Evolutionary conservation across 64 coral and sea anemone genomes (phyloP).

Genomic region (Montipora cactus): DNA sequence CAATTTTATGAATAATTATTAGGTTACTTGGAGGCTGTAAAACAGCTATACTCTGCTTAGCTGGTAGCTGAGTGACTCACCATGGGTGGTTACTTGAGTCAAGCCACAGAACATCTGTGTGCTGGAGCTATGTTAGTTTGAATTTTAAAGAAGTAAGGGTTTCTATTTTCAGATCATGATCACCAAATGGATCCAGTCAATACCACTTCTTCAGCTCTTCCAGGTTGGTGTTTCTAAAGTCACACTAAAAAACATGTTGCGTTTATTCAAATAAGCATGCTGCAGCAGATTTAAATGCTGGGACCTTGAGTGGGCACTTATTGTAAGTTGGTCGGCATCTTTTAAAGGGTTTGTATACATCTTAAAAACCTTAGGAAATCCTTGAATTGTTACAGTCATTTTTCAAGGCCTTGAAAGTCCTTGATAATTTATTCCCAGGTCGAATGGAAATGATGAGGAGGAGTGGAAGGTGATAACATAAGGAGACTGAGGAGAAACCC

Average conservation of each 20-base stretch:
- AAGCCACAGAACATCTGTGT: conserved; percentile 10
- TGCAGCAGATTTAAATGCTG: conserved; percentile 12
- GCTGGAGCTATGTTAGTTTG: conserved; percentile 28
- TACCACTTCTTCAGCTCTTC: conserved; percentile 24
- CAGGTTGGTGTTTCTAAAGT: conserved; percentile 31
- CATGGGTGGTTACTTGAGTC: conserved; percentile 21
- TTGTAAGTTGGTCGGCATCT: background rate
- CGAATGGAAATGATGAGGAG: background rate
- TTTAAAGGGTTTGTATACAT: conserved; percentile 33
- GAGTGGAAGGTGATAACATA: background rate
- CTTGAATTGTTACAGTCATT: conserved; percentile 11
- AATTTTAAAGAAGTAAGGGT: conserved; percentile 24
- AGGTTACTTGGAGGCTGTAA: background rate
- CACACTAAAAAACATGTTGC: conserved; percentile 8
- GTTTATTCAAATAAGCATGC: conserved; percentile 21
- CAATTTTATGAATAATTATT: too few species aligned
- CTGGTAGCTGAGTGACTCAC: conserved; percentile 6
- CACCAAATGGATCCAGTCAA: conserved; percentile 21
- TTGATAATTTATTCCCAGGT: conserved; percentile 24
- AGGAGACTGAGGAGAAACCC: background rate
- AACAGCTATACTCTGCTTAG: background rate
- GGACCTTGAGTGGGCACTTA: conserved; percentile 33
- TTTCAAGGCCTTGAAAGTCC: conserved; percentile 26
- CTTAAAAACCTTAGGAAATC: conserved; percentile 18
- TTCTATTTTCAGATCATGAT: conserved; percentile 33